phyloP scores from a whole-genome alignment of 1,140 invertebrate genomes.

The Conopomorpha cramerella region DNA sequence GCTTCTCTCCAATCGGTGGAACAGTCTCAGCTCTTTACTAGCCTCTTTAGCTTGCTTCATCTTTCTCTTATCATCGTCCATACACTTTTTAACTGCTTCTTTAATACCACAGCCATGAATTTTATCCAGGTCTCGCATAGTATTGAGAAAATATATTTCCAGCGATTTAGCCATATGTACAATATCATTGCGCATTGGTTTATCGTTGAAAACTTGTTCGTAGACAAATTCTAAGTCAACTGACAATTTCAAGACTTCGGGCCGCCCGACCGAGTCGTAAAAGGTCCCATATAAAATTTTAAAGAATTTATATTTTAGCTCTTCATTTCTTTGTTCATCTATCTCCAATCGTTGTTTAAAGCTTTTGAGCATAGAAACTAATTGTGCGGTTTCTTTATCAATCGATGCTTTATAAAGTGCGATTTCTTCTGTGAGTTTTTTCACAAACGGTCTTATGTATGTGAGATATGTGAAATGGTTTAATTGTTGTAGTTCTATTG shows the following conservation, averaged over 20 bases:
- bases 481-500: constrained; percentile 61
- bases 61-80: constrained; percentile 19
- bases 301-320: constrained; percentile 29
- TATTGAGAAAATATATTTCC: constrained; percentile 33
- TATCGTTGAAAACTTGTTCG: constrained; percentile 30
- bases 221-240: constrained; percentile 39
- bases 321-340: constrained; percentile 16
- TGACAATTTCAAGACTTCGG: constrained; percentile 31
- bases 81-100: constrained; percentile 17
- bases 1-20: no score
- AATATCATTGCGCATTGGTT: constrained; percentile 27
- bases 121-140: constrained; percentile 23
- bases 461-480: constrained; percentile 32
- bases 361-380: constrained; percentile 17
- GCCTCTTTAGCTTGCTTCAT: constrained; percentile 21
- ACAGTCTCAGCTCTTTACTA: constrained; percentile 23
- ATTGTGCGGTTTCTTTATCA: constrained; percentile 17
- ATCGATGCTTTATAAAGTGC: constrained; percentile 21
- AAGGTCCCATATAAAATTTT: constrained; percentile 31
- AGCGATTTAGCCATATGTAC: constrained; percentile 21
- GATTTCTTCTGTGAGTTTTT: constrained; percentile 18
- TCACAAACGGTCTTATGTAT: constrained; percentile 19
- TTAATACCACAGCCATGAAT: constrained; percentile 20
- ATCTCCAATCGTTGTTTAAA: constrained; percentile 21
- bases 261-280: constrained; percentile 24